Evolutionary conservation across 1,140 invertebrate genomes (phyloP).

Genomic region (Atopsyche davidsoni): DNA sequence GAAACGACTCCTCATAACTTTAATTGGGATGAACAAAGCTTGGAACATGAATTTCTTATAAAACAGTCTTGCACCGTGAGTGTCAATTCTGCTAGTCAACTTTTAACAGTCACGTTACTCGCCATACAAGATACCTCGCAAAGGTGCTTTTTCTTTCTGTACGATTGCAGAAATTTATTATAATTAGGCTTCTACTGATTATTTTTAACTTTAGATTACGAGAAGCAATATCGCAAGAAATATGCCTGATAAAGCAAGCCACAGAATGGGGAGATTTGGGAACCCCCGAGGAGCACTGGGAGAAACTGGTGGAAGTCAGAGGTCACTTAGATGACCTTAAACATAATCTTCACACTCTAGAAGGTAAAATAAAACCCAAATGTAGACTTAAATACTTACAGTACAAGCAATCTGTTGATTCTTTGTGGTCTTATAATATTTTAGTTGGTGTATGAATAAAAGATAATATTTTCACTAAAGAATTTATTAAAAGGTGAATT

Average conservation of each 20-base stretch:
- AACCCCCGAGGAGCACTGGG: slow-evolving; percentile 44
- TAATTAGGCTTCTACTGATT: background rate
- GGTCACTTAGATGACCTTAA: slow-evolving; percentile 40
- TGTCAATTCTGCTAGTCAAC: slow-evolving; percentile 45
- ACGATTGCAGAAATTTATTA: too few relatives aligned
- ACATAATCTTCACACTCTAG: slow-evolving; percentile 40
- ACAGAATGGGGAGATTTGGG: slow-evolving; percentile 43
- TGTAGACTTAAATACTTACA: too few relatives aligned
- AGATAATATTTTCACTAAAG: background rate
- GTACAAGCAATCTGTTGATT: background rate
- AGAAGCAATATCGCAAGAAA: slow-evolving; percentile 40
- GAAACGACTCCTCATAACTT: slow-evolving; percentile 16
- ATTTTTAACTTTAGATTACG: slow-evolving; percentile 35
- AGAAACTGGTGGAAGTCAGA: slow-evolving; percentile 41
- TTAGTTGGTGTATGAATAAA: background rate
- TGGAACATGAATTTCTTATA: slow-evolving; percentile 43
- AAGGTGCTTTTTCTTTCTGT: slow-evolving; percentile 34
- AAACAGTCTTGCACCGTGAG: slow-evolving; percentile 45
- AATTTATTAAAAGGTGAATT: background rate
- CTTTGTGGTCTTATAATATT: background rate
- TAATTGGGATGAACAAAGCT: slow-evolving; percentile 16
- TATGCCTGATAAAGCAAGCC: slow-evolving; percentile 41
- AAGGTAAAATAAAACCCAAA: slow-evolving; percentile 33
- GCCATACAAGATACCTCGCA: slow-evolving; percentile 47
- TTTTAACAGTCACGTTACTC: slow-evolving; percentile 43